Percentiles rank a stretch among this genome's conserved stretches.
Conservation (phyloP, 2,113 vertebrate genomes). For the Oenanthe oenanthe region DNA sequence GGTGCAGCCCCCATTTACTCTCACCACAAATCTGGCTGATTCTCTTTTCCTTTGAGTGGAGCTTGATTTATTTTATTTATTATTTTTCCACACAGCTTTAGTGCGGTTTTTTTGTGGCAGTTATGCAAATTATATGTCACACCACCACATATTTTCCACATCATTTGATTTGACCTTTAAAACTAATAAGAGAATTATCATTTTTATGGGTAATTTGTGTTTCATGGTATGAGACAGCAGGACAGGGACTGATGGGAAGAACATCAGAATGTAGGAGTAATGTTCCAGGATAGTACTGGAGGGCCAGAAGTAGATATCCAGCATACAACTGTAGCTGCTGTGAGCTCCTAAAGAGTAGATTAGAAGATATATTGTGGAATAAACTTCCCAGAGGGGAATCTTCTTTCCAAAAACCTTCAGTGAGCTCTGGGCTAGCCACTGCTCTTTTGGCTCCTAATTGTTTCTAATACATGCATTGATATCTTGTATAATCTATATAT, state of each 20-base stretch:
- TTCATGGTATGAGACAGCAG: conserved; percentile 1
- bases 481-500: not conserved
- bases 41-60: not conserved
- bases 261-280: not conserved
- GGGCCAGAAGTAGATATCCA: not conserved
- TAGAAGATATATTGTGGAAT: not conserved
- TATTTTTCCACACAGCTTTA: not conserved
- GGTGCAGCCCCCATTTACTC: not conserved
- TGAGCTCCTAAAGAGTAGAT: not conserved
- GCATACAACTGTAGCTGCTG: not conserved
- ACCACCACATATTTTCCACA: conserved; percentile 36
- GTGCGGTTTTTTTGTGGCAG: conserved; percentile 15
- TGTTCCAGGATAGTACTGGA: not conserved
- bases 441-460: not conserved
- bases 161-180: conserved; percentile 66
- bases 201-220: conserved; percentile 59
- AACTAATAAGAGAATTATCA: conserved; percentile 64
- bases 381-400: not conserved
- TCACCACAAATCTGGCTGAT: not conserved
- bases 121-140: conserved; percentile 62
- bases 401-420: not conserved
- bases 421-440: not conserved
- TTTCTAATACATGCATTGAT: not conserved
- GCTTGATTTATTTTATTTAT: not conserved
- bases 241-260: not conserved